Evolutionary conservation across 2,113 vertebrate species (phyloP).

Genomic region (Chamaetylas fuelleborni): DNA sequence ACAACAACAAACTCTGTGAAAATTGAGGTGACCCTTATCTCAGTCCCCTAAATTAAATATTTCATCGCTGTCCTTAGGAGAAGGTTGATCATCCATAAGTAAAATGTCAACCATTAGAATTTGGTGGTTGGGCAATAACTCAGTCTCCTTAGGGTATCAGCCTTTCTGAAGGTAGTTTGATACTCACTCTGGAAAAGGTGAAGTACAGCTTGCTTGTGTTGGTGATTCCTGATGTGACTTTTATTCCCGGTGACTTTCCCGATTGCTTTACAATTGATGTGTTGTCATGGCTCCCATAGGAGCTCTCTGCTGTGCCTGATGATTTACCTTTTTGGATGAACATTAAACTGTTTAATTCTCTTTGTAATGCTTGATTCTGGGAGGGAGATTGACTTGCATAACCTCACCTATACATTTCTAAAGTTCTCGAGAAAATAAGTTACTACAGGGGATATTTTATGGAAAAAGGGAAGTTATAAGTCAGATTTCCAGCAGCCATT

Average conservation of each 20-base stretch:
- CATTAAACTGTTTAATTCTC: slow-evolving; percentile 26
- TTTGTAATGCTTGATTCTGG: slow-evolving; percentile 6
- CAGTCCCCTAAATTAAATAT: not conserved
- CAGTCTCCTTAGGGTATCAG: not conserved
- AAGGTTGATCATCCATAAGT: not conserved
- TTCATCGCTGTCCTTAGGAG: not conserved
- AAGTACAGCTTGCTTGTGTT: not conserved
- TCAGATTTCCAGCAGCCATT: slow-evolving; percentile 29
- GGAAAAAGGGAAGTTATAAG: slow-evolving; percentile 1
- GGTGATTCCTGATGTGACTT: not conserved
- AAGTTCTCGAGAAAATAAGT: slow-evolving; percentile 26
- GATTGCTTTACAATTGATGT: slow-evolving; percentile 18
- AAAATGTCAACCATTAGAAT: not conserved
- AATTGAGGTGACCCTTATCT: not conserved
- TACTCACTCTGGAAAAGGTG: not conserved
- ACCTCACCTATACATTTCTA: not conserved
- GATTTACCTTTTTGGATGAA: not conserved
- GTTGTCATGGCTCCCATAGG: slow-evolving; percentile 13
- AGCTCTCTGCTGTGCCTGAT: slow-evolving; percentile 10
- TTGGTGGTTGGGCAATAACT: not conserved
- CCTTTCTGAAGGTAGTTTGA: not conserved
- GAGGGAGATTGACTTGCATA: not conserved
- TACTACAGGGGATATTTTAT: not conserved
- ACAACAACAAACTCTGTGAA: not conserved
- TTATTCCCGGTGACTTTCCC: not conserved